Percentiles rank a stretch among this genome's conserved stretches.
phyloP scores from a whole-genome alignment of 2,888 invertebrate genomes.

The Suillia variegata region DNA sequence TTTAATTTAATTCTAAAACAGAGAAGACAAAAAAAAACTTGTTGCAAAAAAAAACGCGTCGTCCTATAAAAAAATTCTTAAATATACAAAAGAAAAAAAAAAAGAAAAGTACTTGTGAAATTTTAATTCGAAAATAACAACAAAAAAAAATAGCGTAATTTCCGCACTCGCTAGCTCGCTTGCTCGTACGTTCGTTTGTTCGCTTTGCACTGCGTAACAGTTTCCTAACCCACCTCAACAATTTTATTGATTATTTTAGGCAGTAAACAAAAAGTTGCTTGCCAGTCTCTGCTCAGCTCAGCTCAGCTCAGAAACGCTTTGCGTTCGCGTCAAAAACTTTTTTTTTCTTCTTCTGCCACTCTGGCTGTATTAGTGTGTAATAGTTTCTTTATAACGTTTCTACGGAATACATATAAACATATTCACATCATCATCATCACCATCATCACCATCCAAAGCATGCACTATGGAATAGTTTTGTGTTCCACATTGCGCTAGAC shows the following conservation, averaged over 20 bases:
- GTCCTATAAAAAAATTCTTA: too few species aligned
- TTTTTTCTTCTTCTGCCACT: conserved; percentile 9
- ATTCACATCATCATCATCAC: too few species aligned
- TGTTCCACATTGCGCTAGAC: conserved; percentile 7
- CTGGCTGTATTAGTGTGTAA: background rate
- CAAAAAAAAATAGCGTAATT: conserved; percentile 49
- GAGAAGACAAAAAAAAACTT: too few species aligned
- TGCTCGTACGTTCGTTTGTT: conserved; percentile 15
- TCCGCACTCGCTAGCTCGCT: conserved; percentile 38
- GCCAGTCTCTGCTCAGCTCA: too few species aligned
- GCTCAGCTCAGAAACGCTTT: conserved; percentile 7
- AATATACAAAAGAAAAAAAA: too few species aligned
- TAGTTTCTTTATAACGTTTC: background rate
- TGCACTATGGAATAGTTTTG: conserved; percentile 7
- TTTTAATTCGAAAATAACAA: conserved; percentile 26
- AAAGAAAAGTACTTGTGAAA: too few species aligned
- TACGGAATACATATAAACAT: background rate
- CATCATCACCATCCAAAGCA: too few species aligned
- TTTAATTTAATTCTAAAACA: too few species aligned
- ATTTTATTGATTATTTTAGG: conserved; percentile 60
- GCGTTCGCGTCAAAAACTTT: background rate
- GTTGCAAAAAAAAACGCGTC: too few species aligned
- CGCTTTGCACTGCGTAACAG: conserved; percentile 48
- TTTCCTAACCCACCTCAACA: conserved; percentile 62
- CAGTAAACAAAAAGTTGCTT: conserved; percentile 38